These are phyloP conservation scores for Ramphastos sulfuratus DNA, from an alignment of 2,113 vertebrate species.

Conservation along the genomic window DNA sequence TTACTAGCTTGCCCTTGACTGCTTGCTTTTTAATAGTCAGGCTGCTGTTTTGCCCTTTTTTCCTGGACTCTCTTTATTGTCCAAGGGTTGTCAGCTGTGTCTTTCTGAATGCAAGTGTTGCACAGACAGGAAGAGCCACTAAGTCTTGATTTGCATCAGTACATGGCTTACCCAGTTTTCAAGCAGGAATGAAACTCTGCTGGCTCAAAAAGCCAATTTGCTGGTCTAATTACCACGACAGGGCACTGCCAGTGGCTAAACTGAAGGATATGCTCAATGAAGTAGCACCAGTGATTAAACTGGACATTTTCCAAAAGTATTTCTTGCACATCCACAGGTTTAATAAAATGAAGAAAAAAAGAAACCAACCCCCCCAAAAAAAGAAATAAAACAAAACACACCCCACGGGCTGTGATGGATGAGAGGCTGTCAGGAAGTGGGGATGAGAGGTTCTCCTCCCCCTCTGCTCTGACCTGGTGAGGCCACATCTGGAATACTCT, in stretches of 20 bases:
- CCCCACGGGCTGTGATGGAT: background rate
- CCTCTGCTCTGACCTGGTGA: too few relatives aligned
- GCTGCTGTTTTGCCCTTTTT: background rate
- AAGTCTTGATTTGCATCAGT: slow-evolving; percentile 37
- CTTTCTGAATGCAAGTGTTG: slow-evolving; percentile 24
- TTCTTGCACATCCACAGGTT: background rate
- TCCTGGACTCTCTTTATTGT: slow-evolving; percentile 16
- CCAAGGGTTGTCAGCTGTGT: slow-evolving; percentile 18
- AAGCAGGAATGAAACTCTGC: slow-evolving; percentile 10
- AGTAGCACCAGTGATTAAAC: slow-evolving; percentile 18
- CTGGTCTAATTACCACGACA: slow-evolving; percentile 39
- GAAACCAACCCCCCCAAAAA: too few relatives aligned
- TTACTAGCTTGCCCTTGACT: background rate
- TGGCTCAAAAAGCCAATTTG: slow-evolving; percentile 58
- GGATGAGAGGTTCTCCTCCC: background rate
- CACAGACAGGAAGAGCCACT: slow-evolving; percentile 39
- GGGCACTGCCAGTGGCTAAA: background rate
- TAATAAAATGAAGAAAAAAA: background rate
- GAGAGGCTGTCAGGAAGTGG: background rate
- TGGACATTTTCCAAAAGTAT: background rate
- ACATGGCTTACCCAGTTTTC: slow-evolving; percentile 43
- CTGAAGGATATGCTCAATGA: background rate
- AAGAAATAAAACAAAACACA: too few relatives aligned
- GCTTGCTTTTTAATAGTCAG: background rate
- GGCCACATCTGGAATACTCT: too few relatives aligned